Evolutionary conservation across 2,113 vertebrate species (phyloP).

Genomic region (Melozone crissalis): DNA sequence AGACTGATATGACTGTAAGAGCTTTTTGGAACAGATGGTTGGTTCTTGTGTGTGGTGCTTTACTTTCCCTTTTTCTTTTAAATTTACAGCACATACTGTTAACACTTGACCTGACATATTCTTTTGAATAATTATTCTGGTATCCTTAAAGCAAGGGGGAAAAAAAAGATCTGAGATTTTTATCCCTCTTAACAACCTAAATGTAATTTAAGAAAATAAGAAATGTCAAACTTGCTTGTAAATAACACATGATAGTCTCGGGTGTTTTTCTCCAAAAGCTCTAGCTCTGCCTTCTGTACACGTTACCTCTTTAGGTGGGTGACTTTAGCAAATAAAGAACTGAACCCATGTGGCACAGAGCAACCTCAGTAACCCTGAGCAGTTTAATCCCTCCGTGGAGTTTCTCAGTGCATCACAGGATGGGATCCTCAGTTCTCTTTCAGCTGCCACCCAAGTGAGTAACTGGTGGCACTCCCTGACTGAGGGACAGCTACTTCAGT

Average conservation of each 20-base stretch:
- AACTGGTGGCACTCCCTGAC: neutral
- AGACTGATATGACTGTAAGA: conserved; percentile 12
- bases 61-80: neutral
- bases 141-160: conserved; percentile 17
- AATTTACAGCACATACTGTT: conserved; percentile 69
- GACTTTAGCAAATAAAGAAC: neutral
- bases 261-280: neutral
- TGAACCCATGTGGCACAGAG: neutral
- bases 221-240: conserved; percentile 30
- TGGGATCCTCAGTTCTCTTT: neutral
- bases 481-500: neutral
- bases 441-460: neutral
- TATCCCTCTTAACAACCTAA: conserved; percentile 49
- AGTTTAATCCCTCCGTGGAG: neutral
- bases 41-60: conserved; percentile 44
- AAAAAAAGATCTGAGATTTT: conserved; percentile 55
- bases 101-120: conserved; percentile 72
- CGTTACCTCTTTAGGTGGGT: neutral
- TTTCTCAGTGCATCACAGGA: neutral
- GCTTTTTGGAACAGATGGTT: conserved; percentile 76
- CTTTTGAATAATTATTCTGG: conserved; percentile 67
- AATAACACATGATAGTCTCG: neutral
- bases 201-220: conserved; percentile 46
- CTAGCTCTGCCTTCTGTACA: neutral
- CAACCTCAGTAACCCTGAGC: neutral